Conservation (phyloP, 2,888 invertebrate genomes). For the Zaprionus bogoriensis region DNA sequence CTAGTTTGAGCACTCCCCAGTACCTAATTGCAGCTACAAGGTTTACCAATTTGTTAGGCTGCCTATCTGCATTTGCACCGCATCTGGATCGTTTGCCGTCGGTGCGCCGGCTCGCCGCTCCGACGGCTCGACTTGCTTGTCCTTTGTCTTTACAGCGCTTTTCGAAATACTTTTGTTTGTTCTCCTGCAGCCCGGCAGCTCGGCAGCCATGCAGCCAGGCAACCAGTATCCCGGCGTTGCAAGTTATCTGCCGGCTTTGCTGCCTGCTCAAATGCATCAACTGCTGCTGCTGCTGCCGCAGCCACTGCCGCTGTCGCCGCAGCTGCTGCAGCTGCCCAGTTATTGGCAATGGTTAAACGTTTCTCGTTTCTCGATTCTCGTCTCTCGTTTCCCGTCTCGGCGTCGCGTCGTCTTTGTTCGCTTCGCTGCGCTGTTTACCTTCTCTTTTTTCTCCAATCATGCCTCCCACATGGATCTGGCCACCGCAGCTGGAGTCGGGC, state of each 20-base stretch:
- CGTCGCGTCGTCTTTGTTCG: constrained; percentile 57
- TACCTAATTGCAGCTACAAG: constrained; percentile 64
- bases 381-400: constrained; percentile 44
- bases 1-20: constrained; percentile 4
- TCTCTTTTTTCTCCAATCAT: not conserved
- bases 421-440: constrained; percentile 34
- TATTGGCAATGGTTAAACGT: constrained; percentile 68
- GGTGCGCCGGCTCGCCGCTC: too few relatives aligned
- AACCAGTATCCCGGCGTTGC: constrained; percentile 21
- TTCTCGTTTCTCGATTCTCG: too few relatives aligned
- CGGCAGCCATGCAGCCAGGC: constrained; percentile 2
- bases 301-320: constrained; percentile 24
- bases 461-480: not conserved
- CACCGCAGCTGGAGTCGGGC: constrained; percentile 17
- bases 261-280: constrained; percentile 58
- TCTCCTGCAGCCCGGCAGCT: constrained; percentile 34
- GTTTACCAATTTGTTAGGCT: constrained; percentile 65
- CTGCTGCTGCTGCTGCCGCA: constrained; percentile 20
- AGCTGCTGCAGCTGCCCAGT: constrained; percentile 46
- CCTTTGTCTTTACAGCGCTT: constrained; percentile 48
- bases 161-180: constrained; percentile 60
- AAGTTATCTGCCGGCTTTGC: constrained; percentile 41
- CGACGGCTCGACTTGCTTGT: constrained; percentile 20
- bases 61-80: constrained; percentile 22
- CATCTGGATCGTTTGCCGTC: constrained; percentile 39